Evolutionary conservation across 1,140 invertebrate species (phyloP), one percentile per base, ranked within the genome.

Genomic region (Ceratina australensis): DNA sequence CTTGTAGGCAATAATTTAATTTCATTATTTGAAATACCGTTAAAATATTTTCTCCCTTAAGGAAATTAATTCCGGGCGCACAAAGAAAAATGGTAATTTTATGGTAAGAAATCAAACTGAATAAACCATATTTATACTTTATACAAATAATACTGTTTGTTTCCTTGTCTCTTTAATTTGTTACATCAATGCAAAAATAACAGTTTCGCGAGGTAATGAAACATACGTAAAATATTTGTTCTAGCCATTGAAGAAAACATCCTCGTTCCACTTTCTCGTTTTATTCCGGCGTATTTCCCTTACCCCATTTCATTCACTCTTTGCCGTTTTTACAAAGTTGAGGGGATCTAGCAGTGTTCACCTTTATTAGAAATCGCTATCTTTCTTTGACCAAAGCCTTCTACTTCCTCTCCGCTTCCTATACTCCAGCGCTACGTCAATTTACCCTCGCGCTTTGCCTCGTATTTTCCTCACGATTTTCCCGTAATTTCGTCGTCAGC

Each of bases 331-430:
- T 68, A 50, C 22, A 60, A 80, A 83, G 72, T 77, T 61, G 54
- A 24, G 50, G 12, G 50, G 64, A 71, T 50, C 72, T 56, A 54
- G 50, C 80, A 59, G 20, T 50, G 59, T 64, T 72, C 66, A 50
- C 57, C 80, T 84, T 84, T 84, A 84, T 83, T 77, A 80, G 67
- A 76, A 24, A 16, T 42, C 33, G 18, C 49, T 52, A 0, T 4
- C 50, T 77, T 13, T 64, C 33, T 42, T 42, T 42, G 33, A 42
- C 33, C 10, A 42, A 42, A 42, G 33, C 0, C 33, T 42, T 42
- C 33, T 10, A 42, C 33, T 3, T 42, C 33, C 5, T 10, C 33
- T 42, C 10, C 33, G 33, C 33, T 42, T 42, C 33, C 33, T 42
- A 10, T 10, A 42, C 33, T 42, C 42, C 59, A 2, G 52, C 16